Conservation (phyloP, 2,797 vertebrate species). For the Trichosurus vulpecula region DNA sequence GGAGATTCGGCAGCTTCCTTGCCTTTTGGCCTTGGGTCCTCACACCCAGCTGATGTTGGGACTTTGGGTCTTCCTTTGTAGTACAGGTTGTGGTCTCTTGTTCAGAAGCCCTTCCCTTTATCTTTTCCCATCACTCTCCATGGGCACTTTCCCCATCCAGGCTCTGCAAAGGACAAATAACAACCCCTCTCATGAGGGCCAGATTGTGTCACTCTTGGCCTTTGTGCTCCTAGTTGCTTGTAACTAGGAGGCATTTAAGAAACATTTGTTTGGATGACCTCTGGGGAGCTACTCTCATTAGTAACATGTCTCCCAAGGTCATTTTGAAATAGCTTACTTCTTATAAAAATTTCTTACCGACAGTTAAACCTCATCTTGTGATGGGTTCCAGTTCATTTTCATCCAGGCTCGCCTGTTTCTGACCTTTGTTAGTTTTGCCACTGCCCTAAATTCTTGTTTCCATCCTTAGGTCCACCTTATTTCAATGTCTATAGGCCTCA, state of each 20-base stretch:
- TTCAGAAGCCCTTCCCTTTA: not conserved
- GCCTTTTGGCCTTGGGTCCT: not conserved
- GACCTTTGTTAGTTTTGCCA: not conserved
- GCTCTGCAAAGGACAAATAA: not conserved
- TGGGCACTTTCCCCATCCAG: not conserved
- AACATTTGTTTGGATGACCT: not conserved
- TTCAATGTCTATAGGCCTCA: not conserved
- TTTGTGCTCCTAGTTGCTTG: not conserved
- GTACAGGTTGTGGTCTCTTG: too few species aligned
- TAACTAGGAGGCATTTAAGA: not conserved
- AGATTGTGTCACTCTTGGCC: not conserved
- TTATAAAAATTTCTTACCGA: not conserved
- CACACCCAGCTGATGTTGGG: not conserved
- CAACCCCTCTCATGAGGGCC: too few species aligned
- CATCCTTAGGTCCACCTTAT: not conserved
- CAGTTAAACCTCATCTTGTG: not conserved
- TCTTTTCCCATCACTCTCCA: not conserved
- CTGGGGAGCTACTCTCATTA: not conserved
- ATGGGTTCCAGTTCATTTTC: not conserved
- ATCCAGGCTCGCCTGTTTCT: not conserved
- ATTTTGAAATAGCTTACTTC: not conserved
- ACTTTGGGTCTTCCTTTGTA: too few species aligned
- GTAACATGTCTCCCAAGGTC: not conserved
- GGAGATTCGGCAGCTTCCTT: not conserved
- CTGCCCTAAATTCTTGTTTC: conserved; percentile 41